phyloP scores from a whole-genome alignment of 2,113 vertebrate species.

The Bagarius yarrelli region DNA sequence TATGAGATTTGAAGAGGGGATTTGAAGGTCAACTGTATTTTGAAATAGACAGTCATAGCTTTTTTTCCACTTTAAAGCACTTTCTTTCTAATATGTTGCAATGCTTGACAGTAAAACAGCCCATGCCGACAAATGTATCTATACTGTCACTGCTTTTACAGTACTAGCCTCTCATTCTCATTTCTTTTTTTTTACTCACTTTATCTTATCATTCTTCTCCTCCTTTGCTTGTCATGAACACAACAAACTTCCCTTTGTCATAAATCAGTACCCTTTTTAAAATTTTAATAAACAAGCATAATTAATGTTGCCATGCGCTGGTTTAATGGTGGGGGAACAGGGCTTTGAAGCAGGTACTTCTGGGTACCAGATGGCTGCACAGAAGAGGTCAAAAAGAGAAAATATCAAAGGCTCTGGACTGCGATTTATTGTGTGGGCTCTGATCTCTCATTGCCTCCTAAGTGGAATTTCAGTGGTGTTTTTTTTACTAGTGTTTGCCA shows the following conservation, averaged over 20 bases:
- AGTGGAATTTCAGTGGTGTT: slow-evolving; percentile 31
- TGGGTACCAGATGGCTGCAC: slow-evolving; percentile 39
- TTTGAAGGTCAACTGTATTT: slow-evolving; percentile 12
- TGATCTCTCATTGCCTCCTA: slow-evolving; percentile 36
- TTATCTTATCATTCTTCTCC: neutral
- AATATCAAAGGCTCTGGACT: slow-evolving; percentile 38
- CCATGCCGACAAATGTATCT: neutral
- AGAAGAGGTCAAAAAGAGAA: slow-evolving; percentile 35
- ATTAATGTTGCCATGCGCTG: slow-evolving; percentile 19
- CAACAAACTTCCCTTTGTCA: neutral
- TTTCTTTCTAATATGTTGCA: neutral
- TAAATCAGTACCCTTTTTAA: slow-evolving; percentile 14
- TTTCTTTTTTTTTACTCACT: neutral
- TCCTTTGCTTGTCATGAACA: neutral
- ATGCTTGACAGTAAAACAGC: neutral
- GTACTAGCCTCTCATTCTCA: neutral
- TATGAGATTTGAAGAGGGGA: slow-evolving; percentile 8
- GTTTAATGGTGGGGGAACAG: slow-evolving; percentile 10
- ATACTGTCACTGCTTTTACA: neutral
- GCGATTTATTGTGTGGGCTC: slow-evolving; percentile 43
- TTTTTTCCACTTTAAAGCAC: neutral
- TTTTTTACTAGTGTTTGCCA: slow-evolving; percentile 33
- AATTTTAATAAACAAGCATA: slow-evolving; percentile 23
- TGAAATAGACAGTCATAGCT: slow-evolving; percentile 11
- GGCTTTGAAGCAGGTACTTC: slow-evolving; percentile 40